Conservation (phyloP, 2,113 vertebrate genomes). For the Serilophus lunatus region DNA sequence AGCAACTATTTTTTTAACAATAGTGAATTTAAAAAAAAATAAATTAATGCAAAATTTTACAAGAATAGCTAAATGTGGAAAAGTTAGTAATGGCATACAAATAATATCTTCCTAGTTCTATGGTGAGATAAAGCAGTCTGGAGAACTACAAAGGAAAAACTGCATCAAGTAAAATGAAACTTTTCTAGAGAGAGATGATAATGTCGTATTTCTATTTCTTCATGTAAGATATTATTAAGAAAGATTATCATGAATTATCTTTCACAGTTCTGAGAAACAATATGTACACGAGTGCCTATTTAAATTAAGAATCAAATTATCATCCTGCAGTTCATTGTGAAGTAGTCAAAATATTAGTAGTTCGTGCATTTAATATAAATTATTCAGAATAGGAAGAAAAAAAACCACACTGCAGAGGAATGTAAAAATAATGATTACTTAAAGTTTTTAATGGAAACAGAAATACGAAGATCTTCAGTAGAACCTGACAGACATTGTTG, state of each 20-base stretch:
- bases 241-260: constrained; percentile 17
- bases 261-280: constrained; percentile 28
- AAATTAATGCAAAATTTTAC: background rate
- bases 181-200: background rate
- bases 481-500: background rate
- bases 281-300: background rate
- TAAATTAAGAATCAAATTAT: constrained; percentile 41
- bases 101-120: background rate
- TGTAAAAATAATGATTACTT: background rate
- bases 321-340: background rate
- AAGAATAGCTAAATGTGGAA: background rate
- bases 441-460: background rate
- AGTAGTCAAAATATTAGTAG: constrained; percentile 20
- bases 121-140: background rate
- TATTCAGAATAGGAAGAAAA: background rate
- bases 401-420: background rate
- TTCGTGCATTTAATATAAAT: background rate
- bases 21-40: background rate
- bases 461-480: accelerated
- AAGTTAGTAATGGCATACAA: background rate
- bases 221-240: constrained; percentile 14
- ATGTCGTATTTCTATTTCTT: background rate
- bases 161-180: background rate
- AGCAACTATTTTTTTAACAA: background rate
- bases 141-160: background rate